Percentiles rank a stretch among this genome's conserved stretches.
phyloP scores from a whole-genome alignment of 2,888 invertebrate species.

The Pyrrhia umbra region DNA sequence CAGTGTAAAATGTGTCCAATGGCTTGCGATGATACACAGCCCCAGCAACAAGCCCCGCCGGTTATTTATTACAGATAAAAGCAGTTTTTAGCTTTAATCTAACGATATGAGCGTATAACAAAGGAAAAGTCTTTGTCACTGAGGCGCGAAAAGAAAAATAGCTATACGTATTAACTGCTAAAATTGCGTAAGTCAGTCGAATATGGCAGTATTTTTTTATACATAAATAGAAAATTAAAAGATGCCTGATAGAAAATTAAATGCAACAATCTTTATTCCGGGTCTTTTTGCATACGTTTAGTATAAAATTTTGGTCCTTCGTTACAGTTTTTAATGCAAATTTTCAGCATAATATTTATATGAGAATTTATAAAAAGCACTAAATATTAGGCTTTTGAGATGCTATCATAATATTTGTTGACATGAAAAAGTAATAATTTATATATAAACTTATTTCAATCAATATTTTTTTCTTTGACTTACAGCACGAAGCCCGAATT shows the following conservation, averaged over 20 bases:
- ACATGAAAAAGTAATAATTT: too few species aligned
- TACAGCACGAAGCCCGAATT: too few species aligned
- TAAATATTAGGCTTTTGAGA: too few species aligned
- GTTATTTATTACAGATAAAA: slow-evolving; percentile 57
- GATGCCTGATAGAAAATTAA: neutral
- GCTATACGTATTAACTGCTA: neutral
- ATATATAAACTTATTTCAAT: too few species aligned
- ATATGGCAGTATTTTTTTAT: too few species aligned
- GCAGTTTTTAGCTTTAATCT: slow-evolving; percentile 52
- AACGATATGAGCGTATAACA: slow-evolving; percentile 44
- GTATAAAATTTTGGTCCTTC: slow-evolving; percentile 1
- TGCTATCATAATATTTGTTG: too few species aligned
- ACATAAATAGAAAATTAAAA: neutral
- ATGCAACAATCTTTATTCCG: neutral
- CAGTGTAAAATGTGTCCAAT: slow-evolving; percentile 56
- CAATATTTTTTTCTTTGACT: too few species aligned
- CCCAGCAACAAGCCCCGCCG: slow-evolving; percentile 46
- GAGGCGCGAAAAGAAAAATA: slow-evolving; percentile 3
- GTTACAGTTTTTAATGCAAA: neutral
- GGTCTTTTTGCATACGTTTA: neutral
- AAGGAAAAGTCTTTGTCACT: slow-evolving; percentile 19
- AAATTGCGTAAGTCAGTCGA: too few species aligned
- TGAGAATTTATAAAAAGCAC: too few species aligned
- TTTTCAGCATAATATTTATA: neutral
- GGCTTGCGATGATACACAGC: slow-evolving; percentile 53